Conservation (phyloP, 2,113 vertebrate species). For the Elanus axillaris region DNA sequence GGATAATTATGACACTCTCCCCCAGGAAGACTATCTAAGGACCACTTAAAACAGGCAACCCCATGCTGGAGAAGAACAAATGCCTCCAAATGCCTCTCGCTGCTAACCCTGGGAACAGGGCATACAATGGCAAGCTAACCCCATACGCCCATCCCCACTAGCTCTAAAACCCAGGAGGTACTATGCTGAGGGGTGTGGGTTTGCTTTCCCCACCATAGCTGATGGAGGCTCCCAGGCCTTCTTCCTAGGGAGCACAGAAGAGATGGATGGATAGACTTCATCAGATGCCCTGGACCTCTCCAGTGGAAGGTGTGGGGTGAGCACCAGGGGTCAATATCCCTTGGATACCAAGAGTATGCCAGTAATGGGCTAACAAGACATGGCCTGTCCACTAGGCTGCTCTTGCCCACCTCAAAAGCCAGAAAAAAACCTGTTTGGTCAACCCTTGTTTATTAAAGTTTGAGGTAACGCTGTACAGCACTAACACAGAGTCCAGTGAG, state of each 20-base stretch:
- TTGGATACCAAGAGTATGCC: not conserved
- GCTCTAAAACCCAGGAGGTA: not conserved
- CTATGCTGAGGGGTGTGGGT: not conserved
- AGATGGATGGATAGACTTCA: not conserved
- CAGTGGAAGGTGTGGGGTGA: not conserved
- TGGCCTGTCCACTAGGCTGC: not conserved
- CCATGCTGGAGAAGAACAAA: not conserved
- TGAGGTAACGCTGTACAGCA: not conserved
- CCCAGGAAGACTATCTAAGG: not conserved
- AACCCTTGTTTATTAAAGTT: not conserved
- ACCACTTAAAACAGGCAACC: not conserved
- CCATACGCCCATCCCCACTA: not conserved
- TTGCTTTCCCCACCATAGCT: not conserved
- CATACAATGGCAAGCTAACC: not conserved
- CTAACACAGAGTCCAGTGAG: not conserved
- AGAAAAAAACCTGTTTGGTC: not conserved
- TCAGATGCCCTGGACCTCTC: not conserved
- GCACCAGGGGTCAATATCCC: rapidly evolving
- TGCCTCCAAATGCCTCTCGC: not conserved
- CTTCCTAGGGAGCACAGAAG: not conserved
- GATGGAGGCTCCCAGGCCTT: not conserved
- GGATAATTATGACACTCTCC: not conserved
- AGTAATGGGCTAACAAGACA: not conserved
- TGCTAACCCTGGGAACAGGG: not conserved
- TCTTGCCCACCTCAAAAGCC: not conserved